Percentiles rank a stretch among this genome's conserved stretches.
phyloP scores from a whole-genome alignment of 2,797 vertebrate genomes.

The Chaetophractus vellerosus region DNA sequence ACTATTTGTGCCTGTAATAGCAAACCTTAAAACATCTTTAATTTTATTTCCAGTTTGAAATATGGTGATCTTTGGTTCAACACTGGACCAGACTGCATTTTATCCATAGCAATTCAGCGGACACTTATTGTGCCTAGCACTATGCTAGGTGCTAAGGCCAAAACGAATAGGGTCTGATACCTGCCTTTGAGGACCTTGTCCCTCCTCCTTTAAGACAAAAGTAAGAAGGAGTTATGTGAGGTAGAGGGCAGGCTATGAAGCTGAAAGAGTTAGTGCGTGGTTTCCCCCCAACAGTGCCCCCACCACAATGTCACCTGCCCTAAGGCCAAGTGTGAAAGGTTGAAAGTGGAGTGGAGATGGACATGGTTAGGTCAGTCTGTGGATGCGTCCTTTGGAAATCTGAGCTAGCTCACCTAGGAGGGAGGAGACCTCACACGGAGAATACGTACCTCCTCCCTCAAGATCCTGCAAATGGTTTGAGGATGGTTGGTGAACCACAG shows the following conservation, averaged over 20 bases:
- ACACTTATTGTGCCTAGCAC: not conserved
- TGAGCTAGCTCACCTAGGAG: slow-evolving; percentile 8
- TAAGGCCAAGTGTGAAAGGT: not conserved
- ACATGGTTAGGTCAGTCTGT: not conserved
- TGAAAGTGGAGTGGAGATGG: not conserved
- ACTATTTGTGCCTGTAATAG: not conserved
- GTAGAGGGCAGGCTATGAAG: not conserved
- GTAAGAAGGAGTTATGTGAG: not conserved
- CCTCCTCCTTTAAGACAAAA: not conserved
- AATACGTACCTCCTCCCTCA: slow-evolving; percentile 79
- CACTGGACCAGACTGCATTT: not conserved
- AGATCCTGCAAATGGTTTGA: slow-evolving; percentile 69
- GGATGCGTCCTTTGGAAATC: slow-evolving; percentile 50
- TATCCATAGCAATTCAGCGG: slow-evolving; percentile 12
- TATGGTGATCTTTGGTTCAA: not conserved
- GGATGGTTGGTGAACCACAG: slow-evolving; percentile 81
- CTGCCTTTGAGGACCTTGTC: not conserved
- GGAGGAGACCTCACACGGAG: slow-evolving; percentile 77
- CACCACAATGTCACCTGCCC: not conserved
- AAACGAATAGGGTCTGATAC: not conserved
- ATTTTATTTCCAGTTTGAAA: slow-evolving; percentile 4
- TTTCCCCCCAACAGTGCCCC: not conserved
- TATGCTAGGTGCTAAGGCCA: not conserved
- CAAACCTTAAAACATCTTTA: not conserved
- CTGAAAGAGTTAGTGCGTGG: not conserved